phyloP scores from a whole-genome alignment of 1,140 invertebrate genomes.

The Anastrepha obliqua region DNA sequence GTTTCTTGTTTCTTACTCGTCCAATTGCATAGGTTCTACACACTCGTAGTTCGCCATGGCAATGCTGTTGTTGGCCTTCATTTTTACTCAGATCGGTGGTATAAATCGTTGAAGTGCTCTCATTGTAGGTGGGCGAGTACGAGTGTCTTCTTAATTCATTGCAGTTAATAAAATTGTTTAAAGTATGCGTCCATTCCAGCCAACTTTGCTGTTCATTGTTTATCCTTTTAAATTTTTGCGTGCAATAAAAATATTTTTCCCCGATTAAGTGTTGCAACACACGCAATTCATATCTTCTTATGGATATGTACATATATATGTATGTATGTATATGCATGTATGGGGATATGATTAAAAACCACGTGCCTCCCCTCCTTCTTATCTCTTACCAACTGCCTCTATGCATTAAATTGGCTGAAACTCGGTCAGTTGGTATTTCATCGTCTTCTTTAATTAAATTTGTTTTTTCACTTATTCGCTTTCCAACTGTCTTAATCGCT shows the following conservation, averaged over 20 bases:
- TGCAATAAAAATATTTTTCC: not conserved
- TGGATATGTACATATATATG: not conserved
- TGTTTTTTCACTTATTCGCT: not conserved
- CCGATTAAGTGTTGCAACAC: not conserved
- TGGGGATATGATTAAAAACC: not conserved
- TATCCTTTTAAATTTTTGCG: not conserved
- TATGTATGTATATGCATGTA: not conserved
- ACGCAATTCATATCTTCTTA: too few relatives aligned
- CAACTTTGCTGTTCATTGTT: not conserved
- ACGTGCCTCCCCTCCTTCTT: not conserved
- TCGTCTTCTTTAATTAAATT: not conserved
- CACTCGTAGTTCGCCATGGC: not conserved
- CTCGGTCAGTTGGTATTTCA: not conserved
- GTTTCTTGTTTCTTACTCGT: not conserved
- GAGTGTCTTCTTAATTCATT: not conserved
- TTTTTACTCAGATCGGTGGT: not conserved
- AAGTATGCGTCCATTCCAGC: not conserved
- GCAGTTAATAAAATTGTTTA: not conserved
- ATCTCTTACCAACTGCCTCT: not conserved
- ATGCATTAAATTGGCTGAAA: not conserved
- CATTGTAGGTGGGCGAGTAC: not conserved
- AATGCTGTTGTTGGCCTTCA: not conserved
- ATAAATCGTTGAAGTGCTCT: not conserved
- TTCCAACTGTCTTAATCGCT: not conserved
- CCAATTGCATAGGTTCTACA: not conserved